Evolutionary conservation across 2,888 invertebrate genomes (phyloP), one percentile per base, ranked within the genome.

Genomic region (Notocelia uddmanniana): DNA sequence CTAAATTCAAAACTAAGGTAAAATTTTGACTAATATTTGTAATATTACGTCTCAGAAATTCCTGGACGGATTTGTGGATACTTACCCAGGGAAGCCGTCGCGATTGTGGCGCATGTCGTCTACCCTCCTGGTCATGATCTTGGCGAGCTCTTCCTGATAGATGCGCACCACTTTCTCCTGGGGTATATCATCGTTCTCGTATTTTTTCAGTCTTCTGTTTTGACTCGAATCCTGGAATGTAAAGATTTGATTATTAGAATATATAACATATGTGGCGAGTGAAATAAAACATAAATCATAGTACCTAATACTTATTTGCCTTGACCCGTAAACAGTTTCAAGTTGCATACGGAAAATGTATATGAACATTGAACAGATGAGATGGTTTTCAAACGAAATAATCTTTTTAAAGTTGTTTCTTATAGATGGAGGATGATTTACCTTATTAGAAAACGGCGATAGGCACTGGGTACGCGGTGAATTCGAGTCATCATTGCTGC

Each of bases 111-210:
- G 95, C 80, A 97, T 94, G 77, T 97, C 97, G 62, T 97, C 96
- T 68, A 96, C 95, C 76, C 97, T 91, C 81, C 96, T 93, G 60
- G 96, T 97, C 96, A 98, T 98, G 69, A 99, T 95, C 87, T 99
- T 99, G 73, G 98, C 97, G 75, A 99, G 94, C 87, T 99, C 98
- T 85, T 98, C 98, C 83, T 99, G 98, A 87, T 99, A 99, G 83
- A 99, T 98, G 83, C 98, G 95, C 54, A 97, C 97, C 81, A 99
- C 98, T 90, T 98, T 98, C 86, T 99, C 99, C 86, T 99, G 98
- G 50, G 99, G 97, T 91, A 99, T 97, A 93, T 98, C 98, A 89
- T 97, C 98, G 90, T 98, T 97, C 89, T 97, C 97, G 91, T 97
- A 98, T 82, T 98, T 97, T 85, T 97, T 96, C 85, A 97, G 93